Conservation (phyloP, 1,140 invertebrate species). For the Gonatopus flavifemur region DNA sequence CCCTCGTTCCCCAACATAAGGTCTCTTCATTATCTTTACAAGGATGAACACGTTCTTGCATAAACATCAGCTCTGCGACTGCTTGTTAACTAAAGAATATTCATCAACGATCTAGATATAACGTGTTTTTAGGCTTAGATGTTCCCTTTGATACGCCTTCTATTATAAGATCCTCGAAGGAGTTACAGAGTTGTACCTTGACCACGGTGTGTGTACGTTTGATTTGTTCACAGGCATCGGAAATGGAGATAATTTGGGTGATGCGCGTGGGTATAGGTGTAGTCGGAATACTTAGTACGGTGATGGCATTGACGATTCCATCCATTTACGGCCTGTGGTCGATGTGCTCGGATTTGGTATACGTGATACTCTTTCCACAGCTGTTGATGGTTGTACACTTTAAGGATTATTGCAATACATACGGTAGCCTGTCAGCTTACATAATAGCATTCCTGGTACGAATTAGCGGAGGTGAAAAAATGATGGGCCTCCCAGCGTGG, state of each 20-base stretch:
- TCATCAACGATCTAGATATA: too few relatives aligned
- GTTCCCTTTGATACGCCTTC: too few relatives aligned
- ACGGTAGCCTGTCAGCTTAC: conserved; percentile 90
- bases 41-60: too few relatives aligned
- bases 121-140: too few relatives aligned
- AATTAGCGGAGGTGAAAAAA: conserved; percentile 83
- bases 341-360: conserved; percentile 96
- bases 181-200: too few relatives aligned
- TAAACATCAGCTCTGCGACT: too few relatives aligned
- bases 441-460: conserved; percentile 86
- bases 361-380: conserved; percentile 97
- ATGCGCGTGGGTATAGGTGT: conserved; percentile 92
- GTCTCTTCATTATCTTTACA: not conserved
- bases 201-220: not conserved
- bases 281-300: conserved; percentile 89
- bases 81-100: too few relatives aligned
- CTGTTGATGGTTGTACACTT: conserved; percentile 97
- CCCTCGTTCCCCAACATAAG: too few relatives aligned
- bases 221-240: conserved; percentile 72
- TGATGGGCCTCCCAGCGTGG: conserved; percentile 78
- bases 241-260: conserved; percentile 97
- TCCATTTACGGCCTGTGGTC: conserved; percentile 98
- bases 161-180: too few relatives aligned
- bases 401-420: conserved; percentile 91
- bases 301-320: conserved; percentile 94